Percentiles rank a stretch among this genome's conserved stretches.
phyloP scores from a whole-genome alignment of 2,113 vertebrate species.

The Anarhynchus alexandrinus region DNA sequence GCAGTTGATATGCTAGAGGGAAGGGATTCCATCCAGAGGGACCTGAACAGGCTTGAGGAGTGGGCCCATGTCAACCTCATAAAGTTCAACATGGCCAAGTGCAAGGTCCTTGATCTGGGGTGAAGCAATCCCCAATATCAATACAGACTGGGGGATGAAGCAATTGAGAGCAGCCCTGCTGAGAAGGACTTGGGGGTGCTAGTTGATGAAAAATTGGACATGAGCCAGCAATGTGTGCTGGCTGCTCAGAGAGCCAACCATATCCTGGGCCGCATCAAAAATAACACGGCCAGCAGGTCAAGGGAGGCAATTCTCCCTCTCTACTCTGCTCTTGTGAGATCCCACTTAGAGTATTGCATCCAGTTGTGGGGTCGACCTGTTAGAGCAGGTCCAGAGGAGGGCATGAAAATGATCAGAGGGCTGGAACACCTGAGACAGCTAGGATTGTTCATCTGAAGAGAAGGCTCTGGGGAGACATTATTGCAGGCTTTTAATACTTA shows the following conservation, averaged over 20 bases:
- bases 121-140: neutral
- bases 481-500: neutral
- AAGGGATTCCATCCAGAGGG: neutral
- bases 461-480: neutral
- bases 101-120: neutral
- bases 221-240: neutral
- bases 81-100: neutral
- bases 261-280: neutral
- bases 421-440: neutral
- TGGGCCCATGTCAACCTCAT: neutral
- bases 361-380: neutral
- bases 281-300: rapidly evolving
- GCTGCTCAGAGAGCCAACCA: neutral
- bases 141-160: neutral
- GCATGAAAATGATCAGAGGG: neutral
- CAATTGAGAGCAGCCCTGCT: neutral
- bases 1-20: no score
- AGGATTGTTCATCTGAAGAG: neutral
- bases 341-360: neutral
- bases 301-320: neutral
- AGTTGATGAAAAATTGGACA: neutral
- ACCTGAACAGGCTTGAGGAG: neutral
- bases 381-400: neutral
- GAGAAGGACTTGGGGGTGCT: neutral
- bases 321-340: neutral